These are phyloP conservation scores for Drosophila arawakana DNA, from an alignment of 1,140 invertebrate genomes.

Conservation along the genomic window DNA sequence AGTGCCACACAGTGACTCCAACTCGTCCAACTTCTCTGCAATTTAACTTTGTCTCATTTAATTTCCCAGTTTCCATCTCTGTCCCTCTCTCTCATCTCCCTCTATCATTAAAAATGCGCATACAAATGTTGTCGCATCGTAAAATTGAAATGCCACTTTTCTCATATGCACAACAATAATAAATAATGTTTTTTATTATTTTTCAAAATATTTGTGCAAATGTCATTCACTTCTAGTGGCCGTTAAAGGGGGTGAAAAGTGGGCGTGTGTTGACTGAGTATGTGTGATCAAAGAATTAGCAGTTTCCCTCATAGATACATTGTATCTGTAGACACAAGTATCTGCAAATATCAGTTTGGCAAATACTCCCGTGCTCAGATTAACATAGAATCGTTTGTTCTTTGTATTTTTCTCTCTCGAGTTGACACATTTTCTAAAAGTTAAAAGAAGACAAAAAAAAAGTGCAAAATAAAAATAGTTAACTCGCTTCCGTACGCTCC, in stretches of 20 bases:
- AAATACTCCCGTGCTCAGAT: constrained; percentile 35
- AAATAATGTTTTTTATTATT: constrained; percentile 7
- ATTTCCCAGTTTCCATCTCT: constrained; percentile 7
- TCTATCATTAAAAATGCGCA: constrained; percentile 29
- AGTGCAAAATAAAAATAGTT: constrained; percentile 23
- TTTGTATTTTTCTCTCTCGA: constrained; percentile 8
- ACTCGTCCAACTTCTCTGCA: constrained; percentile 16
- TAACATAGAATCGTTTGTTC: constrained; percentile 24
- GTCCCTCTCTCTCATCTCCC: not conserved
- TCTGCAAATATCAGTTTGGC: constrained; percentile 24
- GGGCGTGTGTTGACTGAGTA: constrained; percentile 3
- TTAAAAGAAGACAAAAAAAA: constrained; percentile 12
- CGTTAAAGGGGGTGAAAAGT: not conserved
- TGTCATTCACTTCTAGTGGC: constrained; percentile 44
- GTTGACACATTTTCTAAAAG: constrained; percentile 44
- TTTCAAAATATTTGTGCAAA: constrained; percentile 38
- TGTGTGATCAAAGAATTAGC: constrained; percentile 38
- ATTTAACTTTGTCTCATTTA: constrained; percentile 41
- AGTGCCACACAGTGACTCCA: not conserved
- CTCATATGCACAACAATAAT: constrained; percentile 38
- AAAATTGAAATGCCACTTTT: constrained; percentile 43
- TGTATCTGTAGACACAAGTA: constrained; percentile 1
- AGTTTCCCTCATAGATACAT: constrained; percentile 17
- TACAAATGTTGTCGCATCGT: constrained; percentile 8
- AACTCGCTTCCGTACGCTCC: constrained; percentile 39